Conservation (phyloP, 2,113 vertebrate species). For the Protobothrops mucrosquamatus region DNA sequence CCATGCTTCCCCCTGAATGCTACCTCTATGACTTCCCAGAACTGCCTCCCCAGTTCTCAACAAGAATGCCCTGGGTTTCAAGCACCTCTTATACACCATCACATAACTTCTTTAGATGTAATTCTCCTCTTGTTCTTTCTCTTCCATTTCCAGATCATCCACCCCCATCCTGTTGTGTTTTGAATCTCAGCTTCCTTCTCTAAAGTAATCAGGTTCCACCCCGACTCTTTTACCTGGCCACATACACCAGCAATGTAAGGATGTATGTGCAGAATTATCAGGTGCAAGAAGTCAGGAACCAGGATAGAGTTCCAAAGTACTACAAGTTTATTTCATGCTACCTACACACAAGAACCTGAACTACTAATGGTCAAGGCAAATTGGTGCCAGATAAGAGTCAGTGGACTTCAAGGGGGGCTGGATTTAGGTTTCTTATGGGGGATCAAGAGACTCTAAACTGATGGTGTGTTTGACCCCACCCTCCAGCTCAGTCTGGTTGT, state of each 20-base stretch:
- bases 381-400: too few relatives aligned
- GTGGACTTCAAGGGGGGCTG: too few relatives aligned
- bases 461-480: too few relatives aligned
- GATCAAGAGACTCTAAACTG: too few relatives aligned
- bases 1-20: neutral
- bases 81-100: neutral
- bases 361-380: too few relatives aligned
- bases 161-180: neutral
- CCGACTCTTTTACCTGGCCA: neutral
- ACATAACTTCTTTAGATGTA: neutral
- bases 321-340: too few relatives aligned
- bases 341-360: too few relatives aligned
- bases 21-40: neutral
- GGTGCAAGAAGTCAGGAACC: too few relatives aligned
- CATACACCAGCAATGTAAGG: neutral
- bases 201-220: neutral
- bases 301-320: too few relatives aligned
- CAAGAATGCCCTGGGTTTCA: neutral
- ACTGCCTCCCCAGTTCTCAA: neutral
- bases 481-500: too few relatives aligned
- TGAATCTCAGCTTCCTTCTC: neutral
- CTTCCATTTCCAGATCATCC: neutral
- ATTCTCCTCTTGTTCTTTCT: neutral
- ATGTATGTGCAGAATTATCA: neutral
- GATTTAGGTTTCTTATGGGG: too few relatives aligned